Evolutionary conservation across 2,113 vertebrate genomes (phyloP), one percentile per base, ranked within the genome.

Genomic region (Nothocercus nigrocapillus): DNA sequence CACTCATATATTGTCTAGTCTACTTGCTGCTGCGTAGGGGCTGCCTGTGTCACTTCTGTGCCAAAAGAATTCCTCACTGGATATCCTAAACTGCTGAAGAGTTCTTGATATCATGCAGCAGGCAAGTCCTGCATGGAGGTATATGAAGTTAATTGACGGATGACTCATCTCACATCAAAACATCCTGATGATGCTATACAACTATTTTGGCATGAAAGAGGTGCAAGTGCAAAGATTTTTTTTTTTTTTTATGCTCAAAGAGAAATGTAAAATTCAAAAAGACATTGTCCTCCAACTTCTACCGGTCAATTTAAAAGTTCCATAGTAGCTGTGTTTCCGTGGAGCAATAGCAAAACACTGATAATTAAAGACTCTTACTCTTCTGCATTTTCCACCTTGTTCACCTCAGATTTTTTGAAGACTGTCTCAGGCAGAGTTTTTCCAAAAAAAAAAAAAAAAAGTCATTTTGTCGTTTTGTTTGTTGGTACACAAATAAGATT

Each of bases 361-460:
- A 47, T 47, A 47, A 47, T 47, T 20, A 9, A 47, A 49, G 20
- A 49, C 49, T 49, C 10, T 49, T 49, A 49, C 49, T 49, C 21
- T 49, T 32, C 20, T 5, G 53, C 51, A 28, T 74, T 83, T 63
- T 51, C 49, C 63, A 64, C 56, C 90, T 74, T 34, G 47, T 11
- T 85, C 76, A 70, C 42, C 12, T 38, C 36, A 32, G 68, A 13
- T 4, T 36, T 58, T 84, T 61, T 56, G 11, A 82, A 83, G 16
- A 28, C 36, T 54, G 24, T 30, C 53, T 62, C 49, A 54, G 14
- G 61, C 8, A 4, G 7, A 82, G 8, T 5, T 3, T 28, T 1
- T 5, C 5, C 0, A 11, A 12, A 49, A 54, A 0, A 2, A 54
- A 11, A 12, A 49, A 54, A 0, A 2, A 54, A 30, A 42, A 38